Conservation (phyloP, 2,113 vertebrate species). For the Philantomba maxwellii region DNA sequence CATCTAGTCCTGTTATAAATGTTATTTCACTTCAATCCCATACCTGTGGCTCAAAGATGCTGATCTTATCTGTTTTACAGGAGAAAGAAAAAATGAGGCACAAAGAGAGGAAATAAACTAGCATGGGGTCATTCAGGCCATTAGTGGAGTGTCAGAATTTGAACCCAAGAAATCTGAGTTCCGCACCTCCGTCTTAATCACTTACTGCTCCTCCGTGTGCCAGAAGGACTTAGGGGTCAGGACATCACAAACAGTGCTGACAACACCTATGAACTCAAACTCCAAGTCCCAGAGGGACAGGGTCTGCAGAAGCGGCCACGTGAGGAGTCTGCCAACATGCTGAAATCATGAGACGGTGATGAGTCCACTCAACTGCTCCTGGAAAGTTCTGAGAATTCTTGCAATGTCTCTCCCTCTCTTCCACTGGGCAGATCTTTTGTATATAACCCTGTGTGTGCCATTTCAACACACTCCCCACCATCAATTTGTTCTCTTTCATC, state of each 20-base stretch:
- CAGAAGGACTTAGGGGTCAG: not conserved
- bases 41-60: not conserved
- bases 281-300: not conserved
- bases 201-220: fast-evolving
- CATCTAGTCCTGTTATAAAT: not conserved
- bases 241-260: no score
- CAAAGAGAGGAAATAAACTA: not conserved
- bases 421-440: not conserved
- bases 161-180: not conserved
- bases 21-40: not conserved
- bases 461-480: not conserved
- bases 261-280: not conserved
- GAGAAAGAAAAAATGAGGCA: not conserved
- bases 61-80: not conserved
- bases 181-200: not conserved
- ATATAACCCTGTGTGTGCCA: not conserved
- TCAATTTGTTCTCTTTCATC: not conserved
- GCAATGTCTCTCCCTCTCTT: not conserved
- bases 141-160: not conserved
- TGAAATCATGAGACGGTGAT: not conserved
- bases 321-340: not conserved
- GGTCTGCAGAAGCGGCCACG: not conserved
- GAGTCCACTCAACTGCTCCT: not conserved
- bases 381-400: not conserved
- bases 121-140: not conserved